phyloP scores from a whole-genome alignment of 2,797 vertebrate species.

The Tapirus indicus region DNA sequence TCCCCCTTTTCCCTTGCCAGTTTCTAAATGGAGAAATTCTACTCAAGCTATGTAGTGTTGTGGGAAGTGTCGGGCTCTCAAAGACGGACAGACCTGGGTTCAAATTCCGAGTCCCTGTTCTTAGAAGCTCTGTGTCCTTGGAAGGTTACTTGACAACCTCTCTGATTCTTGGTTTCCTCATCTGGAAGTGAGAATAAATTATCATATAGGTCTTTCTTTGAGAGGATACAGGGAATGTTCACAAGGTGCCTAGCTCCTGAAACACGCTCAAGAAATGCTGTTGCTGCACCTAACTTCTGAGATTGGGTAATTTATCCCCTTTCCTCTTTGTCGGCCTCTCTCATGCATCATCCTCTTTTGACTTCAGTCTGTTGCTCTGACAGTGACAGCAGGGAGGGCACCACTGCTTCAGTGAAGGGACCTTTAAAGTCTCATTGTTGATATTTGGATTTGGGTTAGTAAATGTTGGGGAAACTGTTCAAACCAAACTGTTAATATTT shows the following conservation, averaged over 20 bases:
- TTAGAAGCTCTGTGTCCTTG: background rate
- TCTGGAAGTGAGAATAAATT: background rate
- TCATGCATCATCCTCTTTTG: background rate
- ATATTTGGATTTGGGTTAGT: background rate
- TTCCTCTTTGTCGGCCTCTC: background rate
- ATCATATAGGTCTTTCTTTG: background rate
- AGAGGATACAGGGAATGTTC: background rate
- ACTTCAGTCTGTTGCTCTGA: background rate
- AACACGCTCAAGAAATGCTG: background rate
- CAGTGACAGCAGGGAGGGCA: background rate
- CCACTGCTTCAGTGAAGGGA: background rate
- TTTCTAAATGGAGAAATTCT: background rate
- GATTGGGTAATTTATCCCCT: rapidly evolving
- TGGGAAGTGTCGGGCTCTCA: background rate
- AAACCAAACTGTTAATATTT: background rate
- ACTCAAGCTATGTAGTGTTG: background rate
- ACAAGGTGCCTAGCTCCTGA: background rate
- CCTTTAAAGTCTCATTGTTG: background rate
- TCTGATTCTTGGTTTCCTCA: background rate
- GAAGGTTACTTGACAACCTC: background rate
- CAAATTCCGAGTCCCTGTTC: background rate
- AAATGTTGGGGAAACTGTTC: background rate
- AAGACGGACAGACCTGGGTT: background rate
- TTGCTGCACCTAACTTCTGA: background rate
- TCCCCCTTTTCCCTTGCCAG: background rate